Evolutionary conservation across 2,113 vertebrate genomes (phyloP), one percentile per base, ranked within the genome.

Genomic region (Oceanites oceanicus): DNA sequence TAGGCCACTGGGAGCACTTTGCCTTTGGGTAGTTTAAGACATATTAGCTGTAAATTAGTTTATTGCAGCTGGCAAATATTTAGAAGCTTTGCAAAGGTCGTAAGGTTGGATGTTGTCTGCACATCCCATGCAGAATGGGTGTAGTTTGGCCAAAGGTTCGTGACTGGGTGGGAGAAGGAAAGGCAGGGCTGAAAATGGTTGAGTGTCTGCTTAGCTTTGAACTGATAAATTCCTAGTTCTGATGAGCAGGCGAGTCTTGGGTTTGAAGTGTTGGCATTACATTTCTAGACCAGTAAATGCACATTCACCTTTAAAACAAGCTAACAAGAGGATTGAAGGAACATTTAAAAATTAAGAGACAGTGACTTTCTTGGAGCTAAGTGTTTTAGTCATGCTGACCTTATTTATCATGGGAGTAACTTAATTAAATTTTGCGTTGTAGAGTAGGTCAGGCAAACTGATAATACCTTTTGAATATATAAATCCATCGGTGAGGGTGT

Each of bases 21-120:
- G 91, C 94, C 79, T 86, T 86, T 79, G 83, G 91, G 91, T 95
- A 56, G 76, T 87, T 95, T 40, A 74, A 90, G 95, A 47, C 36
- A 27, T 21, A 81, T 86, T 86, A 96, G 67, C 76, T 92, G 89
- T 82, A 82, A 95, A 95, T 95, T 49, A 95, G 80, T 96, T 96
- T 96, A 92, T 92, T 96, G 96, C 73, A 94, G 83, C 94, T 92
- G 94, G 89, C 80, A 89, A 91, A 78, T 68, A 38, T 32, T 75
- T n/a, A 36, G 96, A 52, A 91, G 70, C 92, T 86, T 78, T 79
- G 94, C 88, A 89, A 32, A 96, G 94, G 86, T 95, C 70, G 4
- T 14, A 15, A 77, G 85, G 82, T 74, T 93, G 88, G 42, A 76
- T 73, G n/a, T 16, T 93, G 76, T 38, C 79, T 53, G 77, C 73